A percentile compares a stretch with the other conserved stretches of the same genome.
Conservation (phyloP, 2,797 vertebrate species). For the Phalloptychus januarius region DNA sequence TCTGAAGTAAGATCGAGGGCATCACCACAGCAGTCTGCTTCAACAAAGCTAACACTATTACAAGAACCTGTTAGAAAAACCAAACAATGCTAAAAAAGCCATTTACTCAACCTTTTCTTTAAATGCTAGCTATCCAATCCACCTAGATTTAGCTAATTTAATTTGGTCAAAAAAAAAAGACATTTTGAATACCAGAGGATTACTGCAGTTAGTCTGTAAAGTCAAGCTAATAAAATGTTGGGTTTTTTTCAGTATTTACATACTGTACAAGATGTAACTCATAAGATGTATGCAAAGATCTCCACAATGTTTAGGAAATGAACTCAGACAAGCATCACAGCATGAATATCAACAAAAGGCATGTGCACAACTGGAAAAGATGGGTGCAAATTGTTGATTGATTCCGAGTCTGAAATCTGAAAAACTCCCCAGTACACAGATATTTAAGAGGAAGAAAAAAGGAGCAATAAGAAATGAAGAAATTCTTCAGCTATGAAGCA, state of each 20-base stretch:
- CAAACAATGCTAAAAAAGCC: neutral
- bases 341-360: constrained; percentile 34
- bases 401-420: constrained; percentile 49
- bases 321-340: neutral
- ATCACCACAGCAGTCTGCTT: neutral
- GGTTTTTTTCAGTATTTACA: constrained; percentile 41
- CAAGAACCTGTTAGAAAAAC: constrained; percentile 1
- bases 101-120: constrained; percentile 1
- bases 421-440: constrained; percentile 34
- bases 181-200: neutral
- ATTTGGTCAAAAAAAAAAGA: neutral
- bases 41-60: neutral
- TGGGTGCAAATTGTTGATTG: constrained; percentile 64
- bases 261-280: constrained; percentile 35
- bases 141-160: constrained; percentile 7
- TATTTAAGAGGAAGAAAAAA: constrained; percentile 16
- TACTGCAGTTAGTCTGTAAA: neutral
- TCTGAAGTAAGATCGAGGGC: neutral
- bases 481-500: constrained; percentile 45
- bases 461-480: constrained; percentile 13
- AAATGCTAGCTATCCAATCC: constrained; percentile 8
- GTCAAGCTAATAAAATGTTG: neutral
- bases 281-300: neutral
- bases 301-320: neutral
- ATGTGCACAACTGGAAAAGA: constrained; percentile 36